phyloP scores from a whole-genome alignment of 53 echinoderm and acorn worm genomes.

The Glandiceps talaboti region DNA sequence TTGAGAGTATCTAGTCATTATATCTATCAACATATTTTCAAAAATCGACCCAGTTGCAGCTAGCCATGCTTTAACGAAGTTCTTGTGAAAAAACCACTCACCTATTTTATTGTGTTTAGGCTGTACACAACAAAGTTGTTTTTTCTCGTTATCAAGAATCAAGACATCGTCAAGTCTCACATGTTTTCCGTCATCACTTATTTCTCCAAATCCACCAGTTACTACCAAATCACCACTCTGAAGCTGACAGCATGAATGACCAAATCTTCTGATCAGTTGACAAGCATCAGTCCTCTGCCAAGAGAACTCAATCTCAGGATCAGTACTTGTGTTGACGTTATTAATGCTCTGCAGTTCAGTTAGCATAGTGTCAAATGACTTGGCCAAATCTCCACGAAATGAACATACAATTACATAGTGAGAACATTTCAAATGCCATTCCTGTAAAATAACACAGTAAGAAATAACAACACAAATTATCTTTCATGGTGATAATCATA shows the following conservation, averaged over 20 bases:
- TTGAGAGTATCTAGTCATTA: too few species aligned
- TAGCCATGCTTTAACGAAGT: too few species aligned
- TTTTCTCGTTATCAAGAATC: slow-evolving; percentile 12
- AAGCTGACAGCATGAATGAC: slow-evolving; percentile 19
- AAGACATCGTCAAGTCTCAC: slow-evolving; percentile 16
- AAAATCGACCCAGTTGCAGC: too few species aligned
- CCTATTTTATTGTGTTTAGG: neutral
- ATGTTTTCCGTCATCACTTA: slow-evolving; percentile 11
- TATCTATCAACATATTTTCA: too few species aligned
- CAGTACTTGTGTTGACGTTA: neutral
- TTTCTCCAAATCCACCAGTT: slow-evolving; percentile 37
- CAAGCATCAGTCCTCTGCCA: neutral
- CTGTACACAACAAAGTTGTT: neutral
- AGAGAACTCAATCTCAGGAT: neutral
- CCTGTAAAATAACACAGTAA: slow-evolving; percentile 46
- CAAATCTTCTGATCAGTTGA: slow-evolving; percentile 16
- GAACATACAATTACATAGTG: slow-evolving; percentile 68
- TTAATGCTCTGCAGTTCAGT: neutral
- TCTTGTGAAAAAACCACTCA: too few species aligned
- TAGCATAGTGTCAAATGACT: neutral
- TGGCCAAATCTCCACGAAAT: slow-evolving; percentile 20
- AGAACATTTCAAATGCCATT: slow-evolving; percentile 84
- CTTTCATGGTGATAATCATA: too few species aligned
- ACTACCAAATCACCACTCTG: slow-evolving; percentile 5
- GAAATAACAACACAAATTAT: too few species aligned